Conservation (phyloP, 1,140 invertebrate species). For the Seison nebaliae region DNA sequence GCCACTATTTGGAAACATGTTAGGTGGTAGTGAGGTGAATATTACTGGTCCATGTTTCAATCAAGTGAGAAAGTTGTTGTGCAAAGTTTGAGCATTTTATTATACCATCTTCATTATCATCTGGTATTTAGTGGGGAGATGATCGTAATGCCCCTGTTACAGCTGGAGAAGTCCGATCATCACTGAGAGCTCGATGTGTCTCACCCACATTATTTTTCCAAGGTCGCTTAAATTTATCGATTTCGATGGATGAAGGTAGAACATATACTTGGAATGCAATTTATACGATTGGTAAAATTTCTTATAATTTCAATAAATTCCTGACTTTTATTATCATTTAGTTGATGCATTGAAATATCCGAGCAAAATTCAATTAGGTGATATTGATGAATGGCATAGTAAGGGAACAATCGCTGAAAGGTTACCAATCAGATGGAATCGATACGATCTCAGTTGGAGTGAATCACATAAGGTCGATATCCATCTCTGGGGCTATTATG, state of each 20-base stretch:
- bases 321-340: not conserved
- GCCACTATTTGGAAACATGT: slow-evolving; percentile 72
- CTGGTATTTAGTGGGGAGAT: too few relatives aligned
- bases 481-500: slow-evolving; percentile 12
- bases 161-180: slow-evolving; percentile 4
- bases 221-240: slow-evolving; percentile 10
- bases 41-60: slow-evolving; percentile 71
- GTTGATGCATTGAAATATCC: slow-evolving; percentile 11
- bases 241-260: slow-evolving; percentile 7
- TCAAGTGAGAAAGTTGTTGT: slow-evolving; percentile 27
- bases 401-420: not conserved
- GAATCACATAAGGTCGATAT: slow-evolving; percentile 9
- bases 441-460: slow-evolving; percentile 8
- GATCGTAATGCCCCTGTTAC: not conserved
- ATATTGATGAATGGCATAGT: slow-evolving; percentile 10
- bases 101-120: too few relatives aligned
- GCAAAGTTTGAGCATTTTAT: too few relatives aligned
- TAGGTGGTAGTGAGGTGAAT: slow-evolving; percentile 70
- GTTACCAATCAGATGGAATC: slow-evolving; percentile 10
- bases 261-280: slow-evolving; percentile 3
- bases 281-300: slow-evolving; percentile 8
- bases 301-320: not conserved
- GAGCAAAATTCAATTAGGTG: slow-evolving; percentile 7
- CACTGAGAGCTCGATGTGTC: slow-evolving; percentile 9
- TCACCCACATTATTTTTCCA: slow-evolving; percentile 6